Percentiles rank a stretch among this genome's conserved stretches.
Conservation (phyloP, 2,797 vertebrate genomes). For the Rhinoraja longicauda region DNA sequence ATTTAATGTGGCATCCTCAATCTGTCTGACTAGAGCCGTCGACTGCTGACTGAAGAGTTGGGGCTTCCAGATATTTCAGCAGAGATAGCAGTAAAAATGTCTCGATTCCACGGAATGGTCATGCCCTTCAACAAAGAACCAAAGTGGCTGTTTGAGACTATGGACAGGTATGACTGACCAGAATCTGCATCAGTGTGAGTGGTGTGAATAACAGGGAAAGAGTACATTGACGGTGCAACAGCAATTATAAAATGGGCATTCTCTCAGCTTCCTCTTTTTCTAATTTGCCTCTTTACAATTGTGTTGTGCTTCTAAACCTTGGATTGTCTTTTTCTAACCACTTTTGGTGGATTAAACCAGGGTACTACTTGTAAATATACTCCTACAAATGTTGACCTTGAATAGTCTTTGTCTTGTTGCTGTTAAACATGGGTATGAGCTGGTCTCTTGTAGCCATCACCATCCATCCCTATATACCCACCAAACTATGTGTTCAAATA, state of each 20-base stretch:
- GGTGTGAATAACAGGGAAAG: not conserved
- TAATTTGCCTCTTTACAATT: too few relatives aligned
- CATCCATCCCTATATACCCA: too few relatives aligned
- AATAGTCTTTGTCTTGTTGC: not conserved
- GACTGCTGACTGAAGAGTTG: conserved; percentile 75
- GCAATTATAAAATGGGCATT: not conserved
- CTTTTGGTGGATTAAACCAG: not conserved
- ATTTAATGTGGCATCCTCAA: not conserved
- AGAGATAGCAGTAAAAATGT: conserved; percentile 78
- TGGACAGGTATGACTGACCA: conserved; percentile 65
- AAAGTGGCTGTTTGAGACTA: conserved; percentile 82
- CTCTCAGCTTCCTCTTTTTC: too few relatives aligned
- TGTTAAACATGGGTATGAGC: not conserved
- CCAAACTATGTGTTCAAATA: too few relatives aligned
- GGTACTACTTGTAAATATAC: not conserved
- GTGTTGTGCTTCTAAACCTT: not conserved
- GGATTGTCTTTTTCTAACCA: not conserved
- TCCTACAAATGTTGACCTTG: not conserved
- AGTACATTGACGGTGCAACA: not conserved
- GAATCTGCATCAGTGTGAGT: not conserved
- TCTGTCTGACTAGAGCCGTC: conserved; percentile 65
- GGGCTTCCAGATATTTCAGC: conserved; percentile 63
- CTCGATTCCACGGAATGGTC: conserved; percentile 79
- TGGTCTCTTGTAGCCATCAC: too few relatives aligned
- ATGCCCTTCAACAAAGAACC: conserved; percentile 97